A percentile compares a stretch with the other conserved stretches of the same genome.
Evolutionary conservation across 2,888 invertebrate species (phyloP).

Genomic region (Digitonthophagus gazella): DNA sequence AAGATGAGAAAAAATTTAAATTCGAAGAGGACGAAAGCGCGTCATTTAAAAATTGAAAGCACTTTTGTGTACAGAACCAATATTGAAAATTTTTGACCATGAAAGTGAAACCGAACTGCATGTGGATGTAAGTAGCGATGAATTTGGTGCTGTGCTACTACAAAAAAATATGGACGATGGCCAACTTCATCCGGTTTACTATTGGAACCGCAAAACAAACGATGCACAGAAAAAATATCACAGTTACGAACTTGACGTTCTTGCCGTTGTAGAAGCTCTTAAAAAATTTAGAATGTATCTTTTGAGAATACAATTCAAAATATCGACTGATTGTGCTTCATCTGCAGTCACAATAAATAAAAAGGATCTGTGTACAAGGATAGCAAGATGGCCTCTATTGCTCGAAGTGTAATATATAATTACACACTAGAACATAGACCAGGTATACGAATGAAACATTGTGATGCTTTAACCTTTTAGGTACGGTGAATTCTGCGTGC

Average conservation of each 20-base stretch:
- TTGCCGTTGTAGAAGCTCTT: conserved; percentile 40
- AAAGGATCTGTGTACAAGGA: conserved; percentile 16
- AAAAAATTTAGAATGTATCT: conserved; percentile 37
- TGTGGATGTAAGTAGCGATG: too few species aligned
- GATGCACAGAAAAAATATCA: conserved; percentile 38
- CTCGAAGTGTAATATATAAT: conserved; percentile 36
- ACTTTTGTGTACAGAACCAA: conserved; percentile 10
- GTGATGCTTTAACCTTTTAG: too few species aligned
- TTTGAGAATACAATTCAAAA: conserved; percentile 19
- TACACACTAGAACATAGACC: too few species aligned
- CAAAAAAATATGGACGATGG: too few species aligned
- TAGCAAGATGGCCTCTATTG: conserved; percentile 38
- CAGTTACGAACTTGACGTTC: conserved; percentile 44
- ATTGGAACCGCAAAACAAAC: conserved; percentile 17
- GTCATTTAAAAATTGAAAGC: background rate
- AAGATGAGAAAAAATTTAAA: background rate
- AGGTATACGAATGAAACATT: too few species aligned
- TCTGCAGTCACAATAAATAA: conserved; percentile 16
- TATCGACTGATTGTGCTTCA: conserved; percentile 21
- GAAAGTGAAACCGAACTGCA: conserved; percentile 1
- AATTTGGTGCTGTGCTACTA: too few species aligned
- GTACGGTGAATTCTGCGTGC: too few species aligned
- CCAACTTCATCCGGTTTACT: too few species aligned
- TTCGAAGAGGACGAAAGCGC: background rate
- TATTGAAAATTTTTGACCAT: conserved; percentile 3